Evolutionary conservation across 2,113 vertebrate species (phyloP), one percentile per base, ranked within the genome.

Genomic region (Astur gentilis): DNA sequence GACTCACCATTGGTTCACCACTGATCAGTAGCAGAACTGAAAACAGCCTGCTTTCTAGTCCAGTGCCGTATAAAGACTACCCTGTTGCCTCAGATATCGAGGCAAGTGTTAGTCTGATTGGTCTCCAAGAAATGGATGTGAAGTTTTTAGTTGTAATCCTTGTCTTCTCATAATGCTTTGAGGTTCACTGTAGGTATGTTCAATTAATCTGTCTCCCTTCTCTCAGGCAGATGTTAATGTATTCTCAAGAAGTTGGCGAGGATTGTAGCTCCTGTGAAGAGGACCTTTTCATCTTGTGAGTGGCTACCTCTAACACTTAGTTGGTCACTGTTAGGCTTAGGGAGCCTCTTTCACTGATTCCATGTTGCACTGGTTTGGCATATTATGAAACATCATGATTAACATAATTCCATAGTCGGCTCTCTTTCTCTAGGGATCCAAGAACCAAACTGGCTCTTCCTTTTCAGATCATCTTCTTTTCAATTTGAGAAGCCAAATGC

Each of bases 281-380:
- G 97, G 99, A 99, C 93, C 99, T 99, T 70, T 99, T 99, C 72
- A 99, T 99, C 89, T 96, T 99, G 99, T 99, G 96, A 99, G 99
- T 99, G 75, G 12, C 62, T 71, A 44, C 58, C 3, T 67, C 16
- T 71, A 70, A 38, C 50, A 40, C 34, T 61, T 78, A 42, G 29
- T 44, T 66, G 31, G 31, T 20, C 9, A 14, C 23, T 21, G 32
- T 16, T 77, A 64, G 40, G 71, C 25, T 82, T 91, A 75, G 55
- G 62, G 69, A 90, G 54, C 26, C 40, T 55, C 21, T 82, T 91
- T 55, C 25, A 50, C 45, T 27, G 52, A 58, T 94, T 82, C 69
- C 21, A 5, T 13, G 15, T 91, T 84, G 70, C 29, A 5, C 45
- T 76, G 40, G 32, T 67, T 82, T 81, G 62, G 34, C 27, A 3